Evolutionary conservation across 2,888 invertebrate species (phyloP).

Genomic region (Drosophila pseudotakahashii): DNA sequence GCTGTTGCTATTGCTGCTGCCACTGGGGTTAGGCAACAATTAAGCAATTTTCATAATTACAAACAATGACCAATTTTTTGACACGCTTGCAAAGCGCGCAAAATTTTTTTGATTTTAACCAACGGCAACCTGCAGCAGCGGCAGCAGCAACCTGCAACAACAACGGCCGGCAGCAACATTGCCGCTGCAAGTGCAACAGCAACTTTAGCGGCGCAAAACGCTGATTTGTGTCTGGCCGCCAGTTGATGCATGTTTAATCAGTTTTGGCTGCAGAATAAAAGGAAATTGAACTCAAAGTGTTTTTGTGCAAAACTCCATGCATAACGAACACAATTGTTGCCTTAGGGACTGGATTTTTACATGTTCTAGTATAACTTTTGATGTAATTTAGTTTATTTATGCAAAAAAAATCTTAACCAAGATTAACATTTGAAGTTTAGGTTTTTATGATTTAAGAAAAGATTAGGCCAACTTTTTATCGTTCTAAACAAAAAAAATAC

Average conservation of each 20-base stretch:
- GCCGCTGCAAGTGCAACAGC: slow-evolving; percentile 33
- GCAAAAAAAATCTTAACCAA: neutral
- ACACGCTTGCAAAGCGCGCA: slow-evolving; percentile 77
- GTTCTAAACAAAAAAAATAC: too few relatives aligned
- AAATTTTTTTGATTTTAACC: slow-evolving; percentile 69
- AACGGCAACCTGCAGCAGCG: slow-evolving; percentile 58
- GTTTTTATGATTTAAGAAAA: too few relatives aligned
- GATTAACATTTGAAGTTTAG: too few relatives aligned
- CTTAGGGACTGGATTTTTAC: neutral
- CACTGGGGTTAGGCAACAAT: slow-evolving; percentile 75
- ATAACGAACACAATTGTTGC: neutral
- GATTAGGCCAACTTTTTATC: too few relatives aligned
- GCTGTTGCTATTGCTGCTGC: slow-evolving; percentile 52
- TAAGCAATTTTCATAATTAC: slow-evolving; percentile 81
- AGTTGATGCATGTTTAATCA: slow-evolving; percentile 63
- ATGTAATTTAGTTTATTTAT: neutral
- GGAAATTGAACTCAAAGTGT: slow-evolving; percentile 7
- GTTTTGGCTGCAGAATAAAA: slow-evolving; percentile 7
- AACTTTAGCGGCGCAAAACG: slow-evolving; percentile 37
- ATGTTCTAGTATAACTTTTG: neutral
- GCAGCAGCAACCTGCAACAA: slow-evolving; percentile 16
- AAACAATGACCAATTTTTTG: slow-evolving; percentile 80
- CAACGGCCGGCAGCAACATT: slow-evolving; percentile 34
- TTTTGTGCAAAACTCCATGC: slow-evolving; percentile 6
- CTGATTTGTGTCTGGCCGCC: slow-evolving; percentile 46